Evolutionary conservation across 2,888 invertebrate species (phyloP).

Genomic region (Crematogaster levior): DNA sequence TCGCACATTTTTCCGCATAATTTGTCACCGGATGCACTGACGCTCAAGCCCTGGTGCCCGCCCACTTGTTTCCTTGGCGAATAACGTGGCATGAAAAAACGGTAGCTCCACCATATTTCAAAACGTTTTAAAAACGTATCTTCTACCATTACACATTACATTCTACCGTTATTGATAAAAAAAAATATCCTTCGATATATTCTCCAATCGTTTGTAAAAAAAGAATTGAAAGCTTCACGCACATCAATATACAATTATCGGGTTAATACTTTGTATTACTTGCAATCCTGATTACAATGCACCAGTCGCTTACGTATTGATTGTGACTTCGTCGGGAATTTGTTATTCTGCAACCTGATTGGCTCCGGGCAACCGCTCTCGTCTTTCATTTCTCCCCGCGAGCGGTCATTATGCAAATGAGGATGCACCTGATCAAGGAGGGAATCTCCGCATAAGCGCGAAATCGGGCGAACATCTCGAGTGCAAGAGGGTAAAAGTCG

Average conservation of each 20-base stretch:
- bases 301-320: neutral
- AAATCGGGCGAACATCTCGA: slow-evolving; percentile 21
- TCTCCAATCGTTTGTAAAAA: neutral
- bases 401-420: slow-evolving; percentile 68
- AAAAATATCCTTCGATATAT: neutral
- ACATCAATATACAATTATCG: neutral
- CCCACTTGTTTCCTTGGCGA: slow-evolving; percentile 37
- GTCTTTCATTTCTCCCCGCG: neutral
- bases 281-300: neutral
- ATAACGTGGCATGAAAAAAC: slow-evolving; percentile 55
- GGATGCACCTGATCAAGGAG: slow-evolving; percentile 53
- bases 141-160: neutral
- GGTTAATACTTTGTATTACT: neutral
- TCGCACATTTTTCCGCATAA: slow-evolving; percentile 80
- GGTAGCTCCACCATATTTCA: slow-evolving; percentile 7
- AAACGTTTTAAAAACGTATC: slow-evolving; percentile 27
- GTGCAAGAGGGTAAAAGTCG: slow-evolving; percentile 5
- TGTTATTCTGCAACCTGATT: neutral
- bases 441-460: slow-evolving; percentile 23
- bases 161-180: neutral
- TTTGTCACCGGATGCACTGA: slow-evolving; percentile 77
- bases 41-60: slow-evolving; percentile 28
- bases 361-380: neutral
- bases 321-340: neutral
- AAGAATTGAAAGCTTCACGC: neutral